A percentile compares a stretch with the other conserved stretches of the same genome.
Evolutionary conservation across 2,797 vertebrate genomes (phyloP).

Genomic region (Alauda arvensis): DNA sequence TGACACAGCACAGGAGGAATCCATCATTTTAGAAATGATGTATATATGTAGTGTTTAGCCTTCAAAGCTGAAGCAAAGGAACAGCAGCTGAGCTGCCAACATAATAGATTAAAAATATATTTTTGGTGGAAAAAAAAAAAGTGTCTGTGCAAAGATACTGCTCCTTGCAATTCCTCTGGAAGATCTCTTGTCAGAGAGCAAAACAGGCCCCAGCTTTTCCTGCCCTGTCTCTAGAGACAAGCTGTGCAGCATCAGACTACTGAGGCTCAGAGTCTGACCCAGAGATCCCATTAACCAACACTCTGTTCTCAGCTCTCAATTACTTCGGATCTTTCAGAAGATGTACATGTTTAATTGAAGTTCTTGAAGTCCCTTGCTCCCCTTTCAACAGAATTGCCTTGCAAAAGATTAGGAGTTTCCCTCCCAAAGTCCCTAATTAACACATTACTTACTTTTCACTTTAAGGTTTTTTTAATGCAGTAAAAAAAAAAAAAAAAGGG

Average conservation of each 20-base stretch:
- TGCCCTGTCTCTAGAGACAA: not conserved
- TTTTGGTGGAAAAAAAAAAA: not conserved
- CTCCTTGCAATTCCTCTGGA: not conserved
- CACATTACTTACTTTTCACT: not conserved
- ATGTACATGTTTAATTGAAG: not conserved
- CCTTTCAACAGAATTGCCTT: not conserved
- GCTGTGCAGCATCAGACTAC: not conserved
- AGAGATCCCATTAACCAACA: not conserved
- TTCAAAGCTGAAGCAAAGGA: not conserved
- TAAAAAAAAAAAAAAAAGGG: not conserved
- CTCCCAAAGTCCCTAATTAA: not conserved
- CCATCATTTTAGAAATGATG: fast-evolving
- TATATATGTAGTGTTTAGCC: not conserved
- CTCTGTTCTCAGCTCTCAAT: conserved; percentile 5
- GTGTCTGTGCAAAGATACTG: not conserved
- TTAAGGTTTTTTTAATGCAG: not conserved
- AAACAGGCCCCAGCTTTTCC: not conserved
- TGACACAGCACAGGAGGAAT: not conserved
- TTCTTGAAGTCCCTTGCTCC: not conserved
- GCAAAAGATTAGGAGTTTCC: not conserved
- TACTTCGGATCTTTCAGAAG: not conserved
- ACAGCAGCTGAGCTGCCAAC: not conserved
- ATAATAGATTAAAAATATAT: not conserved
- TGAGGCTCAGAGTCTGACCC: not conserved
- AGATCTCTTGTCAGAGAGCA: not conserved